Conservation (phyloP, 1,140 invertebrate species). For the Galleria mellonella region DNA sequence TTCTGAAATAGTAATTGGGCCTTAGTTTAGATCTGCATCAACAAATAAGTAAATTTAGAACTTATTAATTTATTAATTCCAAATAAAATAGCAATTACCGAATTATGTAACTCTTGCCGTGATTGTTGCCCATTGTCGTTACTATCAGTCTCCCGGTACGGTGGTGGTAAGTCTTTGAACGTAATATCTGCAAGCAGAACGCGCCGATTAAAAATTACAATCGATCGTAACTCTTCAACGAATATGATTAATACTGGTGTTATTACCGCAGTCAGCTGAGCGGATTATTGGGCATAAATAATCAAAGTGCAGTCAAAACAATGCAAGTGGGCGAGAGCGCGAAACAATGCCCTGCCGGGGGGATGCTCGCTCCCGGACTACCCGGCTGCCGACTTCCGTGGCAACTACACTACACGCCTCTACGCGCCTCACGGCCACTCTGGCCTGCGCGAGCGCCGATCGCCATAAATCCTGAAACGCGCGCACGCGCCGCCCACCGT, state of each 20-base stretch:
- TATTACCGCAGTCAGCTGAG: conserved; percentile 36
- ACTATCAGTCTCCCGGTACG: conserved; percentile 44
- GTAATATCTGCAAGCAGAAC: conserved; percentile 35
- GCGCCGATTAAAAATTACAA: conserved; percentile 17
- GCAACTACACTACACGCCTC: too few relatives aligned
- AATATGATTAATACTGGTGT: conserved; percentile 30
- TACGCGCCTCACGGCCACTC: too few relatives aligned
- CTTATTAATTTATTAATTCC: not conserved
- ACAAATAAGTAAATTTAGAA: not conserved
- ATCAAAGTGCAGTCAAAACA: conserved; percentile 24
- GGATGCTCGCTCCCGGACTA: conserved; percentile 20
- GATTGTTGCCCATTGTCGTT: conserved; percentile 4
- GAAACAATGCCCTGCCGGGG: conserved; percentile 22
- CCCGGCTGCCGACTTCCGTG: conserved; percentile 15
- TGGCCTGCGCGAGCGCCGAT: conserved; percentile 2
- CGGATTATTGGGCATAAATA: conserved; percentile 43
- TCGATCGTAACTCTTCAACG: conserved; percentile 18
- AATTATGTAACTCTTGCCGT: conserved; percentile 1
- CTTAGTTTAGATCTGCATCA: too few relatives aligned
- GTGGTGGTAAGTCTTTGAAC: conserved; percentile 51
- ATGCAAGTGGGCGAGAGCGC: conserved; percentile 23
- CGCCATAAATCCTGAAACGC: not conserved
- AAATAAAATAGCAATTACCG: conserved; percentile 2
- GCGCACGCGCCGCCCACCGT: conserved; percentile 21
- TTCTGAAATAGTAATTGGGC: conserved; percentile 19